phyloP scores from a whole-genome alignment of 2,888 invertebrate genomes.

The Halictus quadricinctus region DNA sequence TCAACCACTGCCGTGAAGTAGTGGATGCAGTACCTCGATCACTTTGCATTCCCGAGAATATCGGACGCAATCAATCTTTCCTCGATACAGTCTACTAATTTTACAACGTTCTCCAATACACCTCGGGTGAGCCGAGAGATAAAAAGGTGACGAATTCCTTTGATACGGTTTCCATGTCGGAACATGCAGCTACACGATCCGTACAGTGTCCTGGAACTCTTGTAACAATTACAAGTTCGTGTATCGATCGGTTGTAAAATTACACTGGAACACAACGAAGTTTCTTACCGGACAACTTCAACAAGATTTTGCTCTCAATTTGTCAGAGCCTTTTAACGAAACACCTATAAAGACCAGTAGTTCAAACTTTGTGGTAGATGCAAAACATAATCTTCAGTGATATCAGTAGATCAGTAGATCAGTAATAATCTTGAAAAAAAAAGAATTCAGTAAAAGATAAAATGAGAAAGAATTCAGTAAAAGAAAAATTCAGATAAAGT shows the following conservation, averaged over 20 bases:
- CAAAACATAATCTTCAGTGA: too few species aligned
- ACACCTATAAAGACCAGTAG: neutral
- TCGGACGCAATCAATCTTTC: conserved; percentile 20
- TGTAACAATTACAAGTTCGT: conserved; percentile 1
- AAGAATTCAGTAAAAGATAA: neutral
- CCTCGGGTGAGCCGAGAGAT: neutral
- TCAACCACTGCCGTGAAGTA: conserved; percentile 36
- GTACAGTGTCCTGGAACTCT: neutral
- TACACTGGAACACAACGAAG: neutral
- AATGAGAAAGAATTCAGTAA: neutral
- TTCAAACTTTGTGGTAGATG: neutral
- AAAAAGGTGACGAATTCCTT: neutral
- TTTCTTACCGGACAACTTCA: neutral
- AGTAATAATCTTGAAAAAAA: neutral
- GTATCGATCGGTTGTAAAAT: neutral
- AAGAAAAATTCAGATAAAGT: neutral
- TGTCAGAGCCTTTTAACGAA: neutral
- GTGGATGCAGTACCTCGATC: conserved; percentile 43
- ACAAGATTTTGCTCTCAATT: neutral
- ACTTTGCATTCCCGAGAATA: conserved; percentile 45
- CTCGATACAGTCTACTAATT: conserved; percentile 30
- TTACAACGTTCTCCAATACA: conserved; percentile 10
- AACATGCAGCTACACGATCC: neutral
- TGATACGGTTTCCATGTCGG: neutral
- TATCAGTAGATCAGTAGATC: neutral